Evolutionary conservation across 2,113 vertebrate species (phyloP).

Genomic region (Chaenogobius annularis): DNA sequence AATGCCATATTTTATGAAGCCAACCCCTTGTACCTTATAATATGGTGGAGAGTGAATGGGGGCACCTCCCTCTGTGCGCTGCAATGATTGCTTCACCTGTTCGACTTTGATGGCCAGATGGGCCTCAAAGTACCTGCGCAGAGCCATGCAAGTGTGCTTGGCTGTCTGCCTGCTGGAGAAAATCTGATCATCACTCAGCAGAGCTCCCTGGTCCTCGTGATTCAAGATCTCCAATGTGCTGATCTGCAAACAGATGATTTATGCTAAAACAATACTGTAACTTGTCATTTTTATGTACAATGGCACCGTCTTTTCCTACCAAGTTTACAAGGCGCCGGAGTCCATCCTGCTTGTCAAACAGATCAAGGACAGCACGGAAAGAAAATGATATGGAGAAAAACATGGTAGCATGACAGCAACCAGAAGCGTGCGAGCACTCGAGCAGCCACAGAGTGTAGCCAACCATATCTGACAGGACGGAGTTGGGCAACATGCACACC

Average conservation of each 20-base stretch:
- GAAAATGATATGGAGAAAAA: slow-evolving; percentile 99
- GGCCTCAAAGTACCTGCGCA: slow-evolving; percentile 96
- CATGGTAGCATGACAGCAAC: slow-evolving; percentile 99
- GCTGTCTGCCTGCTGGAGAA: slow-evolving; percentile 98
- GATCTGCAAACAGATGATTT: slow-evolving; percentile 79
- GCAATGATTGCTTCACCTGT: slow-evolving; percentile 96
- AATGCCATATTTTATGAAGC: neutral
- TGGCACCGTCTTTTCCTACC: slow-evolving; percentile 60
- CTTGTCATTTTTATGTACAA: slow-evolving; percentile 3
- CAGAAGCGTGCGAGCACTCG: slow-evolving; percentile 98
- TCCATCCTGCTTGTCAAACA: slow-evolving; percentile 96
- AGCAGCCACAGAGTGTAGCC: slow-evolving; percentile 96
- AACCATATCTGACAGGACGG: slow-evolving; percentile 92
- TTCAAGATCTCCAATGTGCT: slow-evolving; percentile 98
- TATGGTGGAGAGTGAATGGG: slow-evolving; percentile 93
- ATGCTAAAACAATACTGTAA: neutral
- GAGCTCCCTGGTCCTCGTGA: slow-evolving; percentile 93
- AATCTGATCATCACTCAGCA: slow-evolving; percentile 96
- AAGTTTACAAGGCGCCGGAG: slow-evolving; percentile 95
- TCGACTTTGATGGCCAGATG: slow-evolving; percentile 97
- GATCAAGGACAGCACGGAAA: slow-evolving; percentile 94
- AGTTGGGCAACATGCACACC: slow-evolving; percentile 88
- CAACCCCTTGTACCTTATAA: slow-evolving; percentile 84
- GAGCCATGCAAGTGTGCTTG: slow-evolving; percentile 98
- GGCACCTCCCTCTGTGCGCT: slow-evolving; percentile 94